Base-by-base conservation (phyloP, 1,140 invertebrate genomes). In the Augochlora pura region DNA sequence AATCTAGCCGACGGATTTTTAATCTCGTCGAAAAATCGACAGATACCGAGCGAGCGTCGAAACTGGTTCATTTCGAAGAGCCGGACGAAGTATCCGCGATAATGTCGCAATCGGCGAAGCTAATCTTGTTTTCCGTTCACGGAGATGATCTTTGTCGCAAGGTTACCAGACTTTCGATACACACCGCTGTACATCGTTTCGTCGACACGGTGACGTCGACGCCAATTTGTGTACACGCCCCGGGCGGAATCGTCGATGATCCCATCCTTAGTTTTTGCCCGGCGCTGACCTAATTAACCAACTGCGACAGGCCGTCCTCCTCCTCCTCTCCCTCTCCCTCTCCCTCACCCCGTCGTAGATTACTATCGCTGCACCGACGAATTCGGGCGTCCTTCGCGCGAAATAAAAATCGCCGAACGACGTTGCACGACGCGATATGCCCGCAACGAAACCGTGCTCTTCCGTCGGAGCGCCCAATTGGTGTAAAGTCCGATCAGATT, bases 211-310 rank as follows among this genome's bases (percentile, higher is more conserved):
- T 59, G 82, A 81, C 82, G 81, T 84, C 75, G 72, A 76, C 70
- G 39, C 25, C 42, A 71, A 69, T 79, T 76, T 39, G 71, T 65
- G 16, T 57, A n/a, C 8, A 54, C n/a, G 49, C 68, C 72, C 18
- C 52, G n/a, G 38, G 57, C 54, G 32, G 57, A 42, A 25, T 25
- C 66, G 69, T 38, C 25, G 65, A 84, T 71, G 27, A 66, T 73
- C 52, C 57, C 54, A 63, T 84, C 39, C 65, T 62, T 66, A 74
- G 52, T 79, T 84, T 82, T 82, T 72, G 73, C 18, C 42, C 42
- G 39, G 25, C 49, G 54, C 21, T 62, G 75, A 85, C 80, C 84
- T 65, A 85, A 86, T 86, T 85, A 82, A 67, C 68, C 63, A 82
- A 86, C 82, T 85, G 72, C 63, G 49, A 72, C 16, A 12, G 27